Conservation (phyloP, 2,888 invertebrate genomes). For the Spilosoma lubricipeda region DNA sequence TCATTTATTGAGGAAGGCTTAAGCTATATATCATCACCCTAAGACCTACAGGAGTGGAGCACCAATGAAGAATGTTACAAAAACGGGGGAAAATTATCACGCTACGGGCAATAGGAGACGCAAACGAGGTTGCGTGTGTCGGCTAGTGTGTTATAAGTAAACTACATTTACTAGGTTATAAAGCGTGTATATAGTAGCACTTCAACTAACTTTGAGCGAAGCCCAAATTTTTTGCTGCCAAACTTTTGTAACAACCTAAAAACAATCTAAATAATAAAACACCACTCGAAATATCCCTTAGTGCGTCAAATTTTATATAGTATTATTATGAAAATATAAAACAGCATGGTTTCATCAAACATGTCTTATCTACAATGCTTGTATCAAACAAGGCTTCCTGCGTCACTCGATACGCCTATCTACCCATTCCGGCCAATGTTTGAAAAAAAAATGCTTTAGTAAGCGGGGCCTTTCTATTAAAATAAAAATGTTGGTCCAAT, state of each 20-base stretch:
- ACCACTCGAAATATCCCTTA: background rate
- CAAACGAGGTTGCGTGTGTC: too few species aligned
- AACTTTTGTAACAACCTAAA: background rate
- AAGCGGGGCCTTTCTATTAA: slow-evolving; percentile 59
- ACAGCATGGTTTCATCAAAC: slow-evolving; percentile 15
- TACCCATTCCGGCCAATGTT: slow-evolving; percentile 43
- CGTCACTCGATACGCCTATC: slow-evolving; percentile 29
- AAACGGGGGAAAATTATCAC: too few species aligned
- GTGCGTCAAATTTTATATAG: background rate
- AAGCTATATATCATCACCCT: too few species aligned
- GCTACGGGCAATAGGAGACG: too few species aligned
- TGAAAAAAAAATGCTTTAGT: slow-evolving; percentile 52
- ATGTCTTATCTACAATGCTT: slow-evolving; percentile 28
- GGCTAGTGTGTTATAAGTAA: too few species aligned
- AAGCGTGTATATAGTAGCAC: background rate
- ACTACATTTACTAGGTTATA: background rate
- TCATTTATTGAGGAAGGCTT: too few species aligned
- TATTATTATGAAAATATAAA: background rate
- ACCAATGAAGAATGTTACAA: too few species aligned
- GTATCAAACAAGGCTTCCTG: slow-evolving; percentile 16
- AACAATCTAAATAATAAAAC: background rate
- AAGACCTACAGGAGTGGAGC: too few species aligned
- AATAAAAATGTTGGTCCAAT: slow-evolving; percentile 63
- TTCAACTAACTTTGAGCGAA: background rate
- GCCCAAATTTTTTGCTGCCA: background rate